Conservation (phyloP, 2,888 invertebrate species). For the Darwinula stevensoni region DNA sequence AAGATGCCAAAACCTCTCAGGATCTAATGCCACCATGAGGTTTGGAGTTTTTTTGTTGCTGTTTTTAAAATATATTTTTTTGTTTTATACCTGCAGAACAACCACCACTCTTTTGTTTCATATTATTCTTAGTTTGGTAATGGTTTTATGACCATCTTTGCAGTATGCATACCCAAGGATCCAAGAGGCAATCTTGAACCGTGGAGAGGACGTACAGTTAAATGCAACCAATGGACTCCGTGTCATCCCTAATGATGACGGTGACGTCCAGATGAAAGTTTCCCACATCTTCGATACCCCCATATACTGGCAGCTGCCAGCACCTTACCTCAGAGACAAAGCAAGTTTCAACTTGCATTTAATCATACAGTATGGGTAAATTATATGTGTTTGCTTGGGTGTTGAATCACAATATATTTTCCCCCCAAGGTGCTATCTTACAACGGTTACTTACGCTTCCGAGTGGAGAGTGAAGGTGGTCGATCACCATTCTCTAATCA, state of each 20-base stretch:
- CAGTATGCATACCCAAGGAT: too few species aligned
- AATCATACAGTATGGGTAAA: not conserved
- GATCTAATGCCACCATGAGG: too few species aligned
- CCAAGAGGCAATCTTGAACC: too few species aligned
- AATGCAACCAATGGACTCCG: conserved; percentile 27
- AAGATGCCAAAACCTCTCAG: too few species aligned
- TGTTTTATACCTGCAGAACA: too few species aligned
- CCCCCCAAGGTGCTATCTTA: conserved; percentile 42
- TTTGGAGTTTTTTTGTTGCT: too few species aligned
- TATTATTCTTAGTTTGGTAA: too few species aligned
- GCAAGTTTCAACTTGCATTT: conserved; percentile 17
- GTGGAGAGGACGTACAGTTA: conserved; percentile 19
- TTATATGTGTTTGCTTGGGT: not conserved
- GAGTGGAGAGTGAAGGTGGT: conserved; percentile 31
- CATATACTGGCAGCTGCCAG: conserved; percentile 52
- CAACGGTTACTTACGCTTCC: conserved; percentile 56
- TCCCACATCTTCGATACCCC: conserved; percentile 28
- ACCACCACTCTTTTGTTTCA: too few species aligned
- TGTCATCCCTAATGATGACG: conserved; percentile 27
- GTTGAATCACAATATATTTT: conserved; percentile 4
- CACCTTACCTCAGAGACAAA: conserved; percentile 51
- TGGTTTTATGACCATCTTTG: too few species aligned
- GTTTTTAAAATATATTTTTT: too few species aligned
- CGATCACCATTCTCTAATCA: conserved; percentile 22
- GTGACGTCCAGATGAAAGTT: conserved; percentile 23